Evolutionary conservation across 2,797 vertebrate species (phyloP).

Genomic region (Crenuchus spilurus): DNA sequence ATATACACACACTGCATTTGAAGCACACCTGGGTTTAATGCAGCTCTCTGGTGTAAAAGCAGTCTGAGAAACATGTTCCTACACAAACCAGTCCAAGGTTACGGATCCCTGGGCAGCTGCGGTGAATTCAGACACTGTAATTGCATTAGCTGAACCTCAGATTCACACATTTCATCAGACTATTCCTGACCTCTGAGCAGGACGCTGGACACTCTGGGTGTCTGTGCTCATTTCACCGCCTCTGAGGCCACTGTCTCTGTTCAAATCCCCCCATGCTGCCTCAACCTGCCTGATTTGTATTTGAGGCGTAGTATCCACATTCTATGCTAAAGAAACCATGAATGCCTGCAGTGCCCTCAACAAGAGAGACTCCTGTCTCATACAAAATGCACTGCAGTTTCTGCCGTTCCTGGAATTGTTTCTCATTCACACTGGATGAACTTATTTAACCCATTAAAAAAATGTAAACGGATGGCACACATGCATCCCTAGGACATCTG

Average conservation of each 20-base stretch:
- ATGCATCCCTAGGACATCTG: too few relatives aligned
- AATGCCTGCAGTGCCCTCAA: conserved; percentile 10
- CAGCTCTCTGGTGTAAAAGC: too few relatives aligned
- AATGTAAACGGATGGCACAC: too few relatives aligned
- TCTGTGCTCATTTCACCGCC: not conserved
- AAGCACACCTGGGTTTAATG: not conserved
- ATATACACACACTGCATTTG: not conserved
- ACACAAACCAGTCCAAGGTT: conserved; percentile 8
- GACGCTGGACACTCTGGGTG: not conserved
- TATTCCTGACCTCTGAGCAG: not conserved
- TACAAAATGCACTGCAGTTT: too few relatives aligned
- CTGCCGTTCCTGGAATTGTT: too few relatives aligned
- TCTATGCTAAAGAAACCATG: not conserved
- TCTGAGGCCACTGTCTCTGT: not conserved
- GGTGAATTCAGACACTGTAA: not conserved
- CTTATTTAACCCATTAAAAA: too few relatives aligned
- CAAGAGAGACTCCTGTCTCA: too few relatives aligned
- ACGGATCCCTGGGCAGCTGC: not conserved
- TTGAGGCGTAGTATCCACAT: conserved; percentile 1
- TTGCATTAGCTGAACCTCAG: not conserved
- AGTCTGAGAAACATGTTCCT: not conserved
- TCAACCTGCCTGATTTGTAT: conserved; percentile 22
- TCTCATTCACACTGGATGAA: too few relatives aligned
- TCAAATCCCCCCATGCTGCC: not conserved
- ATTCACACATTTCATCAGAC: not conserved